Base-by-base conservation (phyloP, 2,888 invertebrate species). In the Hedya salicella region DNA sequence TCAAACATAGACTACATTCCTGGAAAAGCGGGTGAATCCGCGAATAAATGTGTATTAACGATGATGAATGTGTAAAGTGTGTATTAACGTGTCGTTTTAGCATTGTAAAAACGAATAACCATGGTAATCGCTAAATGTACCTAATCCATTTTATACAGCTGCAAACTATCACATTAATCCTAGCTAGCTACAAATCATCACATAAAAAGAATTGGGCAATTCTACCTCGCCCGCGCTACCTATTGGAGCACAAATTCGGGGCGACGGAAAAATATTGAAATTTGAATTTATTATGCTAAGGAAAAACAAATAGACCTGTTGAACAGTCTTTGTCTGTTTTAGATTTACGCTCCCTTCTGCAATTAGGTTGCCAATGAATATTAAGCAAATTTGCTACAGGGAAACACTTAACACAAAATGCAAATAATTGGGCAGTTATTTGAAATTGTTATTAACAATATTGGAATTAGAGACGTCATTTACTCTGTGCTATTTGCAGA, bases 231-330 rank as follows among this genome's bases (percentile, higher is more conserved):
- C 49, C 32, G 49, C 13, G 42, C 56, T 56, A 42, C 50, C 50
- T 64, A 57, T 57, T 16, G 49, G 48, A 32, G 54, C 56, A 50
- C 19, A 30, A 63, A 57, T 16, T 14, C 42, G 44, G 50, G 50
- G 25, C 48, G 62, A 39, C 39, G 62, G 48, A 42, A 21, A 59
- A 64, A 64, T 59, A 64, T 59, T 64, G 64, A 64, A 64, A 50
- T 50, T 64, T 52, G 50, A 64, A 64, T 64, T 62, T 62, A 62
- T 62, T 48, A 54, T 40, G 32, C 54, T 39, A 59, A 59, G 50
- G 57, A 57, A 64, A 64, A 64, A 64, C 50, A 52, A 57, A 57
- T 50, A 52, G 64, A 50, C 64, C 64, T 64, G 44, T 59, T 64
- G 50, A 64, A 54, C 57, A 50, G 40, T 44, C 44, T 57, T 57